Conservation (phyloP, 30 jellyfish, hydroid and myxozoan species). For the Turritopsis rubra region DNA sequence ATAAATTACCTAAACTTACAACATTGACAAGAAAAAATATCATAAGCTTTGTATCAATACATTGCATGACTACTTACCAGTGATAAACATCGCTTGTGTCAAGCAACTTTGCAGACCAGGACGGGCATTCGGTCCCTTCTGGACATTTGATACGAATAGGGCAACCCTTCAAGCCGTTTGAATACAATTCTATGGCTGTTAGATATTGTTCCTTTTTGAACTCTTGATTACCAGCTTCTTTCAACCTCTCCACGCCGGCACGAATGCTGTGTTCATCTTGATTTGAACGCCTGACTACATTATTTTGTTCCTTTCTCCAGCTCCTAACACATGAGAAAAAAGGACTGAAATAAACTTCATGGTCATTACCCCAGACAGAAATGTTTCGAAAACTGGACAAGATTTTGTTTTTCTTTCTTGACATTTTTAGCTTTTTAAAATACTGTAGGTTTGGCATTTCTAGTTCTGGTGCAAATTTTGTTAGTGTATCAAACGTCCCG, state of each 20-base stretch:
- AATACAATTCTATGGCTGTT: slow-evolving; percentile 11
- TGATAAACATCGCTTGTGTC: neutral
- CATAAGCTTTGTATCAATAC: neutral
- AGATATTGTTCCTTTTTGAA: slow-evolving; percentile 9
- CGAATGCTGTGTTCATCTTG: slow-evolving; percentile 7
- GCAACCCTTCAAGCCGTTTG: slow-evolving; percentile 25
- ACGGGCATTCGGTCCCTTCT: slow-evolving; percentile 17
- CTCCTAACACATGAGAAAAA: neutral
- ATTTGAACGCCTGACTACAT: neutral
- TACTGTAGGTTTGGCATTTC: too few species aligned
- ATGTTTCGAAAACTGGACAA: too few species aligned
- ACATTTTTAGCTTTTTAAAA: too few species aligned
- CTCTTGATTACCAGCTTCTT: slow-evolving; percentile 25
- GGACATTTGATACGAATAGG: slow-evolving; percentile 31
- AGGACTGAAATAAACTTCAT: too few species aligned
- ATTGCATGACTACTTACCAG: neutral
- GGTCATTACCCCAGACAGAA: neutral
- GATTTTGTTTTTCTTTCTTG: too few species aligned
- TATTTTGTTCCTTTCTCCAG: slow-evolving; percentile 18
- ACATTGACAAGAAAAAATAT: neutral
- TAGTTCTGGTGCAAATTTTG: too few species aligned
- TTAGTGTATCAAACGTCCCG: too few species aligned
- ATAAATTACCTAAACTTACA: neutral
- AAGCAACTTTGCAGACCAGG: neutral
- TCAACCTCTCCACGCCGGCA: slow-evolving; percentile 11